Percentiles rank a stretch among this genome's conserved stretches.
phyloP scores from a whole-genome alignment of 2,113 vertebrate species.

The Nannospalax galili region DNA sequence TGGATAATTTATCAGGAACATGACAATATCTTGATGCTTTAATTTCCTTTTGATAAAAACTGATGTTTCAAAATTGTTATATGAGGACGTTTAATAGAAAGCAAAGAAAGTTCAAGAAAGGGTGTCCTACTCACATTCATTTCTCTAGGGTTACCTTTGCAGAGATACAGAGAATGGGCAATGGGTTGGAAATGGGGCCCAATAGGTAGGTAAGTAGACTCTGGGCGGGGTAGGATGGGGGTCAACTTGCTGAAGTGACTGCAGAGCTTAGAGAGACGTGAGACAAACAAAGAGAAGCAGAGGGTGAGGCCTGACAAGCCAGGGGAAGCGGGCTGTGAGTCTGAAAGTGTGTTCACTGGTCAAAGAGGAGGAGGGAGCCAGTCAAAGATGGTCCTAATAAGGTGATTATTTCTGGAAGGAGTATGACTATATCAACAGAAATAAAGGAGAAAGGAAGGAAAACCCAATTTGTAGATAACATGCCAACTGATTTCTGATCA shows the following conservation, averaged over 20 bases:
- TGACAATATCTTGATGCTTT: background rate
- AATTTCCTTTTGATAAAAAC: slow-evolving; percentile 6
- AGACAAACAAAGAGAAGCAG: background rate
- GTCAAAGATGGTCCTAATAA: background rate
- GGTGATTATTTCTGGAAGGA: background rate
- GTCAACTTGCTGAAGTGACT: background rate
- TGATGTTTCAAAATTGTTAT: background rate
- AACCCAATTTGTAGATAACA: background rate
- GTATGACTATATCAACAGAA: background rate
- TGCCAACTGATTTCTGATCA: background rate
- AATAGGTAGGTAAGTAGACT: background rate
- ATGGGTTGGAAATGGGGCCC: accelerated
- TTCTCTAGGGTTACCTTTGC: background rate
- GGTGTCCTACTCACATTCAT: background rate
- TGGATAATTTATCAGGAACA: background rate
- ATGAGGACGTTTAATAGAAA: background rate
- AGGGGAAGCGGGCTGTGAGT: background rate
- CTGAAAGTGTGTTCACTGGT: too few species aligned
- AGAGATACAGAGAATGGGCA: background rate
- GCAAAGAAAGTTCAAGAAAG: background rate
- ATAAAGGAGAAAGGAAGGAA: slow-evolving; percentile 1
- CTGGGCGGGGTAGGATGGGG: background rate
- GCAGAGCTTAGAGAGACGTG: background rate
- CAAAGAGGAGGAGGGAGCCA: background rate
- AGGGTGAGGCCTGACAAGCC: background rate